These are phyloP conservation scores for Drosophila pachea DNA, from an alignment of 1,140 invertebrate genomes.

Conservation along the genomic window DNA sequence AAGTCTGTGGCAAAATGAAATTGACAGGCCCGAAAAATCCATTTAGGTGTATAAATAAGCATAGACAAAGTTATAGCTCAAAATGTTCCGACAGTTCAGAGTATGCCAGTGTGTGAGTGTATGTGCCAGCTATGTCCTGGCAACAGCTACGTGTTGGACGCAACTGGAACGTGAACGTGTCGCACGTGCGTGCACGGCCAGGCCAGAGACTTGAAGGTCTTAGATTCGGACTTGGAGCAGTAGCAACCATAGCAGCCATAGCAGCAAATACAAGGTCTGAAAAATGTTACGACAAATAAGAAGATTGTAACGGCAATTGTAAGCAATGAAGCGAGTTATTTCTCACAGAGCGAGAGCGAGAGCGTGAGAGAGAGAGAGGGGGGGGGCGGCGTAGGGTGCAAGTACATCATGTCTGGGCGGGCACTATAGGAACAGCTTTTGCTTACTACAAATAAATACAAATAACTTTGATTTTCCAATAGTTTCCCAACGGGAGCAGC, in stretches of 20 bases:
- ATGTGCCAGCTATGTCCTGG: not conserved
- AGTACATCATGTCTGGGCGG: constrained; percentile 51
- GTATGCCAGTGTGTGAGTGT: not conserved
- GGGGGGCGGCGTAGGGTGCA: constrained; percentile 8
- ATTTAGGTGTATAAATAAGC: constrained; percentile 65
- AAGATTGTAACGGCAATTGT: constrained; percentile 64
- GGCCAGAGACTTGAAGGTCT: constrained; percentile 27
- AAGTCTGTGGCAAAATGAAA: constrained; percentile 8
- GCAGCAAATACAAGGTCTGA: constrained; percentile 14
- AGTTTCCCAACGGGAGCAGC: constrained; percentile 24
- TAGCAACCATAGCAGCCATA: constrained; percentile 67
- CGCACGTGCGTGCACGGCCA: constrained; percentile 55
- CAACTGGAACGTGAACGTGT: constrained; percentile 49
- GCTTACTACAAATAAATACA: constrained; percentile 73
- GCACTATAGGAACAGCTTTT: constrained; percentile 48
- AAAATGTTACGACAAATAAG: constrained; percentile 56
- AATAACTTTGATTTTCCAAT: constrained; percentile 74
- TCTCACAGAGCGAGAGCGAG: constrained; percentile 11
- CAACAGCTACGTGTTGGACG: constrained; percentile 35
- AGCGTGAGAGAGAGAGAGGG: too few relatives aligned
- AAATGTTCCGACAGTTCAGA: constrained; percentile 31
- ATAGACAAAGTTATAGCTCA: constrained; percentile 45
- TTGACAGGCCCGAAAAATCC: constrained; percentile 43
- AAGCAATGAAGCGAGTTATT: constrained; percentile 64
- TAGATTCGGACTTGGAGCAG: constrained; percentile 48